Evolutionary conservation across 1,140 invertebrate species (phyloP).

Genomic region (Drosophila sucinea): DNA sequence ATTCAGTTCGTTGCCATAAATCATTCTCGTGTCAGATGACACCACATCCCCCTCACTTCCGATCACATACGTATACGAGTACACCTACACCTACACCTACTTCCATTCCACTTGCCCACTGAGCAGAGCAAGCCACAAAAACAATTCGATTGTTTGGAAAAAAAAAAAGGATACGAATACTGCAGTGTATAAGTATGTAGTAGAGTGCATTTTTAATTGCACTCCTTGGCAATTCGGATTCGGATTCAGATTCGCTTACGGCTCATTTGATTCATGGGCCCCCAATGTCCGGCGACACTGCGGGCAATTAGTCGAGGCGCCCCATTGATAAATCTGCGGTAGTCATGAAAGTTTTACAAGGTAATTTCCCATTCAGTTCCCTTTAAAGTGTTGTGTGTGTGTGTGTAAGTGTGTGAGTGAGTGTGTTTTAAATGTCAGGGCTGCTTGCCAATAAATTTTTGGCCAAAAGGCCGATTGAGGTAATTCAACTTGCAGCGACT

Average conservation of each 20-base stretch:
- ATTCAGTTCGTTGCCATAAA: constrained; percentile 48
- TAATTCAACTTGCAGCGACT: constrained; percentile 47
- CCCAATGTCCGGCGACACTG: constrained; percentile 32
- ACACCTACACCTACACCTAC: constrained; percentile 31
- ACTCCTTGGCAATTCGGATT: constrained; percentile 35
- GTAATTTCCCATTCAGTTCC: constrained; percentile 47
- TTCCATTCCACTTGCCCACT: constrained; percentile 39
- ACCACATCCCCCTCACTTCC: constrained; percentile 5
- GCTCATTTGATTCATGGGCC: constrained; percentile 54
- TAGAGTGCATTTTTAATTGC: constrained; percentile 62
- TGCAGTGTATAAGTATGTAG: constrained; percentile 19
- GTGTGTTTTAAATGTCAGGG: constrained; percentile 55
- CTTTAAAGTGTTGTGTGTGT: constrained; percentile 7
- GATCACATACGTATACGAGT: too few species aligned
- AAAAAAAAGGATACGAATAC: constrained; percentile 19
- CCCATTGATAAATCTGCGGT: constrained; percentile 64
- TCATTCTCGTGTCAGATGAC: constrained; percentile 57
- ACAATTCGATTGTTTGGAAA: constrained; percentile 25
- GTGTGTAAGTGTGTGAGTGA: not conserved
- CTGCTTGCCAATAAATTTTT: constrained; percentile 52
- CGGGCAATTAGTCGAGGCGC: constrained; percentile 54
- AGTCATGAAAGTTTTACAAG: constrained; percentile 71
- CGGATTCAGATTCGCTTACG: constrained; percentile 17
- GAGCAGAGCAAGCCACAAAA: not conserved
- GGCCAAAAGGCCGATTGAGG: constrained; percentile 46